phyloP scores from a whole-genome alignment of 2,888 invertebrate species.

The Pandemis corylana region DNA sequence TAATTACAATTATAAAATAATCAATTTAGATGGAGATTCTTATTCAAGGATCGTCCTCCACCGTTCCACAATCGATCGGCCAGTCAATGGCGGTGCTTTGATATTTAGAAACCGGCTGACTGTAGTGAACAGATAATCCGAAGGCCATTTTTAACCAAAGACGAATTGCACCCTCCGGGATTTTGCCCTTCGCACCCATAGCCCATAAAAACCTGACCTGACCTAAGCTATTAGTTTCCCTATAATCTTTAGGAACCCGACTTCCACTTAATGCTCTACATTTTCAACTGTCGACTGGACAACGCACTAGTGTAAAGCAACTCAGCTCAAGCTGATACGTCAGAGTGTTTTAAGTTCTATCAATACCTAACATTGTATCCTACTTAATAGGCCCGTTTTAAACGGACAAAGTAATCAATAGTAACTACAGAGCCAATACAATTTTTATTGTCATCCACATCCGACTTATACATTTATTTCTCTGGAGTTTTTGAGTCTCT shows the following conservation, averaged over 20 bases:
- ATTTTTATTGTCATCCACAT: no score
- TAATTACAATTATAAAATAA: conserved; percentile 4
- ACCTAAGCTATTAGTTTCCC: conserved; percentile 40
- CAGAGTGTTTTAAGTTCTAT: background rate
- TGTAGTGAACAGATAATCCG: conserved; percentile 36
- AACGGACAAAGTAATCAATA: no score
- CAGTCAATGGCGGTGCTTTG: conserved; percentile 6
- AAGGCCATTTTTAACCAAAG: conserved; percentile 38
- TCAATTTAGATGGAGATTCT: conserved; percentile 2
- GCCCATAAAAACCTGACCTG: conserved; percentile 40
- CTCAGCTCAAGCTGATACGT: background rate
- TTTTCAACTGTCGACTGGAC: conserved; percentile 9
- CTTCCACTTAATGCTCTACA: conserved; percentile 22
- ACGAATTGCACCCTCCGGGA: conserved; percentile 31
- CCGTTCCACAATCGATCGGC: background rate
- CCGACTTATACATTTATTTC: no score
- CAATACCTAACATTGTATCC: background rate
- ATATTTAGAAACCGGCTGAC: conserved; percentile 31
- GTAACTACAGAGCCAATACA: no score
- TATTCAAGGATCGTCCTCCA: background rate
- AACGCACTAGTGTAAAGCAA: background rate
- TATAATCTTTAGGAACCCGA: conserved; percentile 36
- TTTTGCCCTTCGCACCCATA: conserved; percentile 34
- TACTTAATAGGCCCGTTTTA: no score
- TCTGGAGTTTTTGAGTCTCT: background rate